Base-by-base conservation (phyloP, 2,888 invertebrate species). In the Melinopterus prodromus region DNA sequence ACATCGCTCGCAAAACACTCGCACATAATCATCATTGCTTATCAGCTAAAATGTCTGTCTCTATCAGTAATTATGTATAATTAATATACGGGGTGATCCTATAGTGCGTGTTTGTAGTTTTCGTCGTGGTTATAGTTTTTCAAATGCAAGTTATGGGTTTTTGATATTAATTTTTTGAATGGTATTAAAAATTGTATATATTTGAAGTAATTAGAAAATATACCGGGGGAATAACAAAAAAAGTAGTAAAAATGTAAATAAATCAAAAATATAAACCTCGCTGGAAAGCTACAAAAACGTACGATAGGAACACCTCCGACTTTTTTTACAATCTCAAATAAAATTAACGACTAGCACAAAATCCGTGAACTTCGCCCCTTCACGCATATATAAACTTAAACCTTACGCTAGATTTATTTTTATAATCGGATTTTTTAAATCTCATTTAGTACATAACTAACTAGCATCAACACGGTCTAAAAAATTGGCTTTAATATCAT, bases 381-480 rank as follows among this genome's bases (percentile, higher is more conserved):
- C 53, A 53, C 53, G 53, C n/a, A n/a, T 53, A 53, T 53, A 53
- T 9, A 53, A 53, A 53, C 7, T 53, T 12, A 7, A 12, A 53
- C 7, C 12, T 53, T 9, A 53, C 38, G 6, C 38, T 6, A 38
- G 9, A 6, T 72, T 72, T 72, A 14, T 38, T 9, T 77, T 77
- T 26, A 6, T n/a, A 14, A 77, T 26, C 36, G 14, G 26, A 76
- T 38, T 37, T 77, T 69, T 35, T 69, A 77, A 69, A 38, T 77
- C 26, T 69, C 12, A 77, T 36, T 36, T 36, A 26, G 26, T 26
- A 26, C 26, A 26, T 26, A 74, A 16, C 69, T 77, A 77, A 77
- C 77, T 77, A 77, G 77, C 77, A 77, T 77, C 77, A 77, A 77
- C 77, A 77, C 53, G 53, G 12, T 53, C 53, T 53, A 53, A 12